Conservation (phyloP, 2,113 vertebrate species). For the Hiodon tergisus region DNA sequence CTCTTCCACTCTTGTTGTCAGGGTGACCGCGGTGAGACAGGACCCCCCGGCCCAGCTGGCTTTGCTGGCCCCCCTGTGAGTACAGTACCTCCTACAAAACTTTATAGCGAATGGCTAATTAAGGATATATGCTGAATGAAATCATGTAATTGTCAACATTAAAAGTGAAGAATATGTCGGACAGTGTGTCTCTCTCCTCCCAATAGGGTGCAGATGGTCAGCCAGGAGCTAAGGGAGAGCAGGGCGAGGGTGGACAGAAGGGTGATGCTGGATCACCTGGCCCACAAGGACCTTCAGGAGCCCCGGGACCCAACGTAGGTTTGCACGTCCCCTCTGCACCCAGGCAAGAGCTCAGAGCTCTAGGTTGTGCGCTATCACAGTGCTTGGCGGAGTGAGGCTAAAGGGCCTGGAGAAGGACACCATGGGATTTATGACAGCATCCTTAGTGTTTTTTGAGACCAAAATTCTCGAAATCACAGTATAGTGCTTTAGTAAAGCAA, state of each 20-base stretch:
- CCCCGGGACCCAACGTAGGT: slow-evolving; percentile 88
- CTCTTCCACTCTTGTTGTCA: slow-evolving; percentile 38
- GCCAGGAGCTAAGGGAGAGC: slow-evolving; percentile 87
- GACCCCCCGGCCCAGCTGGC: slow-evolving; percentile 90
- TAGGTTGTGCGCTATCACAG: background rate
- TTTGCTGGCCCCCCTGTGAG: slow-evolving; percentile 96
- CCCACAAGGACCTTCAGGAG: slow-evolving; percentile 90
- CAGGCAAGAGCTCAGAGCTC: background rate
- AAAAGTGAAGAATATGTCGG: background rate
- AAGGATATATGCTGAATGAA: background rate
- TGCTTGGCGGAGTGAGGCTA: no score
- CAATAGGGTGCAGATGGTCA: slow-evolving; percentile 87
- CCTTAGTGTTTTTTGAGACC: no score
- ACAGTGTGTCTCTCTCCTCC: background rate
- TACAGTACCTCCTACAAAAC: slow-evolving; percentile 29
- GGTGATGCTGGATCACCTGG: slow-evolving; percentile 80
- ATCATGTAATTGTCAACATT: background rate
- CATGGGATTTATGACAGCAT: no score
- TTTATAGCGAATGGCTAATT: no score
- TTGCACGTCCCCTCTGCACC: background rate
- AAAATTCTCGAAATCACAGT: no score
- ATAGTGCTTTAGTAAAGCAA: no score
- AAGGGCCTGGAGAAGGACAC: no score
- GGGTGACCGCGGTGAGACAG: slow-evolving; percentile 91
- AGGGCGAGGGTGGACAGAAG: slow-evolving; percentile 86